Evolutionary conservation across 2,113 vertebrate species (phyloP).

Genomic region (Junco hyemalis): DNA sequence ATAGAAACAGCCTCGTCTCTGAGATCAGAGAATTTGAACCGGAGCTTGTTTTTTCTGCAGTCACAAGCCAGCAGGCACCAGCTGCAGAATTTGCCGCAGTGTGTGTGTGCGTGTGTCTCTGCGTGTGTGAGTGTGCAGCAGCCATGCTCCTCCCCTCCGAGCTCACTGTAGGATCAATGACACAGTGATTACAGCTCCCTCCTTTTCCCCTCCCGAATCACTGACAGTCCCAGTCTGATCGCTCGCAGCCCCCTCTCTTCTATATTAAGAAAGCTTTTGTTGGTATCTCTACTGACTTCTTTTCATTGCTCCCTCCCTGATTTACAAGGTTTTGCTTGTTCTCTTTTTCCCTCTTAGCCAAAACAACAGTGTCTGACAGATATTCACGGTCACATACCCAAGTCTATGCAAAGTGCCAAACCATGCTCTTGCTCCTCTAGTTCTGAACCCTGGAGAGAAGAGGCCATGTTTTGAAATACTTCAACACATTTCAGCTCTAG

Average conservation of each 20-base stretch:
- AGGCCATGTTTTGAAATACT: not conserved
- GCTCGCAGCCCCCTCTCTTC: not conserved
- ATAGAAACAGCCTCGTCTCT: constrained; percentile 16
- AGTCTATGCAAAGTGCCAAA: not conserved
- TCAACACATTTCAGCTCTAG: not conserved
- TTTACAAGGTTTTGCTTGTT: not conserved
- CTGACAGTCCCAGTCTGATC: not conserved
- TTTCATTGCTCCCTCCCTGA: not conserved
- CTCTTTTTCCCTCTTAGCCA: not conserved
- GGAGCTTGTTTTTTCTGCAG: constrained; percentile 76
- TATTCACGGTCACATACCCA: not conserved
- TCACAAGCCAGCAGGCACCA: constrained; percentile 68
- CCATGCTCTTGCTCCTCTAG: not conserved
- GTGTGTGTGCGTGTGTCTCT: constrained; percentile 61
- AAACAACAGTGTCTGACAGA: not conserved
- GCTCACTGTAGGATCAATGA: constrained; percentile 32
- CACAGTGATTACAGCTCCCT: constrained; percentile 32
- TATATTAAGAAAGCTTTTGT: constrained; percentile 25
- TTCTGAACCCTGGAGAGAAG: not conserved
- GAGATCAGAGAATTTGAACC: constrained; percentile 46
- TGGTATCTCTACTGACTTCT: not conserved
- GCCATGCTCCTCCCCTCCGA: constrained; percentile 69
- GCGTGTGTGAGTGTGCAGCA: constrained; percentile 63
- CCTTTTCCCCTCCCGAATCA: constrained; percentile 45
- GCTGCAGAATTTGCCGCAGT: constrained; percentile 85